Percentiles rank a stretch among this genome's conserved stretches.
Evolutionary conservation across 2,888 invertebrate genomes (phyloP).

Genomic region (Rhorus exstirpatorius): DNA sequence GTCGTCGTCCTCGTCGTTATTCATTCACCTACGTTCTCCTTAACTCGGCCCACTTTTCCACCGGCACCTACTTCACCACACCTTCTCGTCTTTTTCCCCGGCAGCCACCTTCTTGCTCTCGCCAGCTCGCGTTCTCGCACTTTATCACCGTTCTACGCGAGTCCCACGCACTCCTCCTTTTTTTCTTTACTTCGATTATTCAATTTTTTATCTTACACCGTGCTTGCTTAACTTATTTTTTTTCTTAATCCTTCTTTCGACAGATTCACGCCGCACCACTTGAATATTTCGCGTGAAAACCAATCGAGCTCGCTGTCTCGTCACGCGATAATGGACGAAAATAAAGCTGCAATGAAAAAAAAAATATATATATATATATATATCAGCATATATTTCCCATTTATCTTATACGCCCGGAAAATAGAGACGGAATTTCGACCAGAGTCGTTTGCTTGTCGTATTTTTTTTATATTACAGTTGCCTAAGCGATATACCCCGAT

Average conservation of each 20-base stretch:
- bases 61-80: slow-evolving; percentile 62
- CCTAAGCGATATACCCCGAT: not conserved
- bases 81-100: slow-evolving; percentile 47
- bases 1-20: slow-evolving; percentile 62
- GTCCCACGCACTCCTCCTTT: slow-evolving; percentile 30
- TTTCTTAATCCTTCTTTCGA: not conserved
- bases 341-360: slow-evolving; percentile 36
- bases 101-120: slow-evolving; percentile 47
- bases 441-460: not conserved
- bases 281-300: slow-evolving; percentile 16
- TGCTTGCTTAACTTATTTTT: slow-evolving; percentile 1
- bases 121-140: slow-evolving; percentile 63
- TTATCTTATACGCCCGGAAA: not conserved
- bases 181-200: slow-evolving; percentile 16
- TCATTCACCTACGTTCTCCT: slow-evolving; percentile 68
- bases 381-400: too few relatives aligned
- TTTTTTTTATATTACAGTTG: slow-evolving; percentile 20
- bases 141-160: slow-evolving; percentile 58
- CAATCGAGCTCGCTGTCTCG: not conserved
- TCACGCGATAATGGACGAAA: slow-evolving; percentile 10
- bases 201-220: slow-evolving; percentile 4
- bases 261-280: slow-evolving; percentile 31
- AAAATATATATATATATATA: slow-evolving; percentile 17
- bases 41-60: slow-evolving; percentile 59
- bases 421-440: not conserved